Percentiles rank a stretch among this genome's conserved stretches.
These are phyloP conservation scores for Globodera ellingtonae DNA, from an alignment of 1,140 invertebrate genomes.

Conservation along the genomic window DNA sequence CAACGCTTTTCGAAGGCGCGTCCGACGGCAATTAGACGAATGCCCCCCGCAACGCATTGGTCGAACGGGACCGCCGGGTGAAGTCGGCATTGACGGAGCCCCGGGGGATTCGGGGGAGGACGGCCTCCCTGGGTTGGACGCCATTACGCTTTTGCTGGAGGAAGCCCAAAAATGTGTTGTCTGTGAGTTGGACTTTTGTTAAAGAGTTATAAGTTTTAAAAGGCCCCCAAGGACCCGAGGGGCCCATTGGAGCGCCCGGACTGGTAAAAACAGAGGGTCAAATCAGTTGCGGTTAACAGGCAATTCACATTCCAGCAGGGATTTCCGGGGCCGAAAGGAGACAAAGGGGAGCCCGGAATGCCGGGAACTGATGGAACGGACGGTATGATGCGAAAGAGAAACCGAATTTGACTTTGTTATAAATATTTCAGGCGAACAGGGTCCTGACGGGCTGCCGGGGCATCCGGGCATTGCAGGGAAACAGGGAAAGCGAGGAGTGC, in stretches of 20 bases:
- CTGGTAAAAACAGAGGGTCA: slow-evolving; percentile 5
- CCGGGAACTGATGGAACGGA: slow-evolving; percentile 41
- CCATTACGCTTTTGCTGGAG: slow-evolving; percentile 41
- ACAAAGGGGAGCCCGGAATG: slow-evolving; percentile 41
- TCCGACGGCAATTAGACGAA: slow-evolving; percentile 18
- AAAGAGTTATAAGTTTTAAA: slow-evolving; percentile 4
- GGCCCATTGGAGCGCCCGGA: slow-evolving; percentile 37
- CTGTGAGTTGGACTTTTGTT: neutral
- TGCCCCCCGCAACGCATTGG: slow-evolving; percentile 39
- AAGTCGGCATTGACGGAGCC: slow-evolving; percentile 34
- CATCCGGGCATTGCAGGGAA: slow-evolving; percentile 35
- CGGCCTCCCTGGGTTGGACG: slow-evolving; percentile 37
- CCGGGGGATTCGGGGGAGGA: slow-evolving; percentile 35
- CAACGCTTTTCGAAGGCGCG: neutral
- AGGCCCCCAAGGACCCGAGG: slow-evolving; percentile 38
- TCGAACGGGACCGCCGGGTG: slow-evolving; percentile 28
- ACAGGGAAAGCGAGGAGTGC: slow-evolving; percentile 34
- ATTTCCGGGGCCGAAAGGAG: slow-evolving; percentile 32
- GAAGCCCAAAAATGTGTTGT: slow-evolving; percentile 40
- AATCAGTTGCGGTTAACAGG: neutral
- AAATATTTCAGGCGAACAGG: slow-evolving; percentile 42
- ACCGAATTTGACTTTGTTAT: neutral
- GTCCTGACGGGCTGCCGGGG: slow-evolving; percentile 41
- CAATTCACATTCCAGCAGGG: slow-evolving; percentile 19
- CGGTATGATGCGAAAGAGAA: slow-evolving; percentile 15